Base-by-base conservation (phyloP, 2,888 invertebrate genomes). In the Lysandra bellargus region DNA sequence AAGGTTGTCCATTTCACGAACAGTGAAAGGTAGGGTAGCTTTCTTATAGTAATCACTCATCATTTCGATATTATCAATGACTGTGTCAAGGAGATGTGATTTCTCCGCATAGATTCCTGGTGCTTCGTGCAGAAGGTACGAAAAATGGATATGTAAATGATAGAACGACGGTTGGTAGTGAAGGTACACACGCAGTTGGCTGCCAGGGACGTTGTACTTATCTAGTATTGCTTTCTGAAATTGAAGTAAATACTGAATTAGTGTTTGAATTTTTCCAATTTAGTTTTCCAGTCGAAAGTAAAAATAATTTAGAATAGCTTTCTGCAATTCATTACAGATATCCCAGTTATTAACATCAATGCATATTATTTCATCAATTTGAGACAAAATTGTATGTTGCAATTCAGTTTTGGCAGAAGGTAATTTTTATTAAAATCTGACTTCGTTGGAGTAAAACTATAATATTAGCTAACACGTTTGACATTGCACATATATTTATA, bases 81-180 rank as follows among this genome's bases (percentile, higher is more conserved):
- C 98, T 7, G 97, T 97, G 75, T 97, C 96, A 14, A 99, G 95
- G 80, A 99, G 92, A 89, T 99, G 99, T 0, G 98, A 97, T 86
- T 97, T 97, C 88, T 98, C 98, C 17, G 97, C 96, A 91, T 96
- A 96, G 85, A 97, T 97, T 53, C 99, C 97, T 75, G 98, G 97
- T 0, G 97, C 97, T 84, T 98, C 97, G 92, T 97, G 97, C 75
- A 96, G 95, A 2, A 99, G 88, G 80, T 96, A 96, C 14, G 98
- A 98, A 86, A 99, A 98, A 90, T 99, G 99, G 0, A 99, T 95
- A 89, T 99, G 99, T 0, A 99, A 95, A 88, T 99, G 99, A 91
- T 99, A 99, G 93, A 98, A 99, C 0, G 99, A 98, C 0, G 99
- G 99, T 86, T 98, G 99, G 91, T 99, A 99, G 89, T 99, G 99